phyloP scores from a whole-genome alignment of 2,888 invertebrate species.

The Macroteleia sp. region DNA sequence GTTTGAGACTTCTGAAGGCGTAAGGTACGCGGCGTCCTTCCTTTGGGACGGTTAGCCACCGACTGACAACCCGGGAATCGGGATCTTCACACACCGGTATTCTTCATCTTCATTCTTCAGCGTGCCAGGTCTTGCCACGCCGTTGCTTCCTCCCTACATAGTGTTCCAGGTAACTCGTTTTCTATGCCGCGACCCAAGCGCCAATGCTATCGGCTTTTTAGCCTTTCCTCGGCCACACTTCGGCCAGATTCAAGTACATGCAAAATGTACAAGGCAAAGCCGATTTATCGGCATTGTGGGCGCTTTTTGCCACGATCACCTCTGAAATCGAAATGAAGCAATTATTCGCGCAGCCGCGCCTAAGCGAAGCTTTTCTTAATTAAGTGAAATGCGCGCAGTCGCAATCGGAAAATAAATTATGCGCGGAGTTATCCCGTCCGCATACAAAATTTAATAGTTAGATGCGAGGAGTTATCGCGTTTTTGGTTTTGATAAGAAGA shows the following conservation, averaged over 20 bases:
- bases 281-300: conserved; percentile 37
- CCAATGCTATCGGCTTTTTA: conserved; percentile 50
- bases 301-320: conserved; percentile 21
- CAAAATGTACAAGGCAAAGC: conserved; percentile 29
- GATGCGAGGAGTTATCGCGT: too few species aligned
- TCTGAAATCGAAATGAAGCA: conserved; percentile 17
- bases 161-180: conserved; percentile 59
- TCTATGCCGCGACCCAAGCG: conserved; percentile 42
- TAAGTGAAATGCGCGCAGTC: not conserved
- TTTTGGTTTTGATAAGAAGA: not conserved
- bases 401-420: not conserved
- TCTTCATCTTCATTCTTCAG: conserved; percentile 82
- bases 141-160: conserved; percentile 59
- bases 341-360: too few species aligned
- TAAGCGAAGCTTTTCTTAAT: conserved; percentile 9
- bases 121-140: conserved; percentile 60
- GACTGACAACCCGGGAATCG: conserved; percentile 79
- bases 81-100: conserved; percentile 79
- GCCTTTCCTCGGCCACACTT: conserved; percentile 44
- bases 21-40: conserved; percentile 70
- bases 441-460: not conserved
- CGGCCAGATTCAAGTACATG: conserved; percentile 47
- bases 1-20: not conserved
- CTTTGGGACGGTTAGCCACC: conserved; percentile 81
- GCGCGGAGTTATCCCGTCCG: not conserved